Evolutionary conservation across 2,888 invertebrate species (phyloP).

Genomic region (Artemia sp.): DNA sequence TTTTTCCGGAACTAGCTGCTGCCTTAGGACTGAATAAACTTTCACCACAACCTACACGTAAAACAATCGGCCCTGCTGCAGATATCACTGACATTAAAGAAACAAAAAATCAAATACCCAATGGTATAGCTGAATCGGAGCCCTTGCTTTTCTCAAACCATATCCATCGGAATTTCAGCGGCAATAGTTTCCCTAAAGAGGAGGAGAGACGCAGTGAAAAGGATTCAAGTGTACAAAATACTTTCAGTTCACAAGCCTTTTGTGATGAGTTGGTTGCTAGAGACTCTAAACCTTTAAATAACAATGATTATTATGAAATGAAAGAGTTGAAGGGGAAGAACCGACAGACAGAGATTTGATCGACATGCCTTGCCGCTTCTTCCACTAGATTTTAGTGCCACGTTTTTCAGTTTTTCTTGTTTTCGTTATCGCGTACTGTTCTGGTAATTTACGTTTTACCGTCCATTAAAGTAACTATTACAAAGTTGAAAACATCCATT

Average conservation of each 20-base stretch:
- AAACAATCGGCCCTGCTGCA: not conserved
- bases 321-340: slow-evolving; percentile 1
- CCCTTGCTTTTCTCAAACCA: not conserved
- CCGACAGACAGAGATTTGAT: slow-evolving; percentile 2
- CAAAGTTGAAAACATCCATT: too few relatives aligned
- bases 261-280: not conserved
- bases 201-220: not conserved
- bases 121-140: not conserved
- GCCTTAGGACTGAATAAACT: slow-evolving; percentile 23
- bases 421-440: not conserved
- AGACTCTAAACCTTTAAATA: not conserved
- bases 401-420: not conserved
- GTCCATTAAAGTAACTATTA: too few relatives aligned
- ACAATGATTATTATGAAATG: slow-evolving; percentile 6
- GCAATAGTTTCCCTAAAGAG: not conserved
- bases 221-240: not conserved
- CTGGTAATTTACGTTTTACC: too few relatives aligned
- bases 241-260: not conserved
- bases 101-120: not conserved
- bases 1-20: slow-evolving; percentile 24
- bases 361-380: slow-evolving; percentile 10
- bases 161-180: not conserved
- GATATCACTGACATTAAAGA: not conserved
- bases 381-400: not conserved
- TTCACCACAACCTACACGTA: slow-evolving; percentile 18